These are phyloP conservation scores for Pachydiplax longipennis DNA, from an alignment of 2,888 invertebrate genomes.

Conservation along the genomic window DNA sequence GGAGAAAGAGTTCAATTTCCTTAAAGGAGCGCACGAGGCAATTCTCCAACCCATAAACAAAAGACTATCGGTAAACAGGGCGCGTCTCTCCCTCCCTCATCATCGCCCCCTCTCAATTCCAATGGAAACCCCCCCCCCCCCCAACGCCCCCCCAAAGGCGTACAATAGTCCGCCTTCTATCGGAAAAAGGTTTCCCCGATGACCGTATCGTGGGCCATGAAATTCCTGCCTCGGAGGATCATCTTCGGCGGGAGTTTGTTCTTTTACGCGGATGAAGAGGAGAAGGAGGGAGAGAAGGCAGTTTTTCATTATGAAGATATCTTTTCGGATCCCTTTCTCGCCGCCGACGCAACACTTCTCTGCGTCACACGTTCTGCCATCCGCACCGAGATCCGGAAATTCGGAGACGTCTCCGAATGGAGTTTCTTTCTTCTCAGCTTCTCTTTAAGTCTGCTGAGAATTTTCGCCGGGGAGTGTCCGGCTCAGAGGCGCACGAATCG, in stretches of 20 bases:
- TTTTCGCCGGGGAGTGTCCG: too few relatives aligned
- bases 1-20: constrained; percentile 31
- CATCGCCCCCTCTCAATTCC: neutral
- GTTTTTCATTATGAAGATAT: too few relatives aligned
- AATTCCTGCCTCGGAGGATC: constrained; percentile 8
- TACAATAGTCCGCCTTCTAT: neutral
- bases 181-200: neutral
- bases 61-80: constrained; percentile 29
- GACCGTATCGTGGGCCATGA: constrained; percentile 19
- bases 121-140: neutral
- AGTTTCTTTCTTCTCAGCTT: too few relatives aligned
- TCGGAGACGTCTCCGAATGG: too few relatives aligned
- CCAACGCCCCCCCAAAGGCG: too few relatives aligned
- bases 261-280: neutral
- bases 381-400: too few relatives aligned
- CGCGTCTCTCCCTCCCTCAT: neutral
- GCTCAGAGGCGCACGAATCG: too few relatives aligned
- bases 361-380: too few relatives aligned
- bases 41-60: constrained; percentile 30
- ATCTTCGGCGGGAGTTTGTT: neutral
- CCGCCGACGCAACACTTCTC: too few relatives aligned
- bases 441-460: too few relatives aligned
- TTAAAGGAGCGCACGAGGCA: constrained; percentile 17
- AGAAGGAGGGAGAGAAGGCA: too few relatives aligned
- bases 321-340: too few relatives aligned